phyloP scores from a whole-genome alignment of 2,113 vertebrate species.

The Buteo buteo region DNA sequence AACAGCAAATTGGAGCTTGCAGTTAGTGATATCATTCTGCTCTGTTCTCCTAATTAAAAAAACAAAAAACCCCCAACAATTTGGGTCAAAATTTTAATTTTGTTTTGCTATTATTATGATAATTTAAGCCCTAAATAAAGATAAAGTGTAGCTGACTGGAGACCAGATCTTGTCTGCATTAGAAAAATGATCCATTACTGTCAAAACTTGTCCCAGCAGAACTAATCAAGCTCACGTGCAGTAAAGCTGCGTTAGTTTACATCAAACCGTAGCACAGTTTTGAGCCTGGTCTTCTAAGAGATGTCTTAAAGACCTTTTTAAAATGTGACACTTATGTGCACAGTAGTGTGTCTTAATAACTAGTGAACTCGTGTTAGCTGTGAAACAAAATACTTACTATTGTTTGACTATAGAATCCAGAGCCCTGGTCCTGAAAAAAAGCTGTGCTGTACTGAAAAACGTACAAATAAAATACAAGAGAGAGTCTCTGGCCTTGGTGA shows the following conservation, averaged over 20 bases:
- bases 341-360: neutral
- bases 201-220: neutral
- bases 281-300: neutral
- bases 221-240: neutral
- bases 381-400: neutral
- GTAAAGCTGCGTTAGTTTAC: neutral
- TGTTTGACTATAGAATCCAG: neutral
- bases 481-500: neutral
- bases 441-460: neutral
- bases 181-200: neutral
- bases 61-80: neutral
- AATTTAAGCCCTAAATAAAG: neutral
- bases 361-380: neutral
- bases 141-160: neutral
- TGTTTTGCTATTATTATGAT: neutral
- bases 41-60: neutral
- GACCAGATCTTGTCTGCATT: neutral
- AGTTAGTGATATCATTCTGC: neutral
- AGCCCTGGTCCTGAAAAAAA: neutral
- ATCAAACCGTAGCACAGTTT: neutral
- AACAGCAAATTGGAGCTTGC: neutral
- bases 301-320: neutral
- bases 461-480: neutral
- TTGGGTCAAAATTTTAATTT: neutral
- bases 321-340: neutral